Evolutionary conservation across 1,140 invertebrate species (phyloP).

Genomic region (Sinonovacula constricta): DNA sequence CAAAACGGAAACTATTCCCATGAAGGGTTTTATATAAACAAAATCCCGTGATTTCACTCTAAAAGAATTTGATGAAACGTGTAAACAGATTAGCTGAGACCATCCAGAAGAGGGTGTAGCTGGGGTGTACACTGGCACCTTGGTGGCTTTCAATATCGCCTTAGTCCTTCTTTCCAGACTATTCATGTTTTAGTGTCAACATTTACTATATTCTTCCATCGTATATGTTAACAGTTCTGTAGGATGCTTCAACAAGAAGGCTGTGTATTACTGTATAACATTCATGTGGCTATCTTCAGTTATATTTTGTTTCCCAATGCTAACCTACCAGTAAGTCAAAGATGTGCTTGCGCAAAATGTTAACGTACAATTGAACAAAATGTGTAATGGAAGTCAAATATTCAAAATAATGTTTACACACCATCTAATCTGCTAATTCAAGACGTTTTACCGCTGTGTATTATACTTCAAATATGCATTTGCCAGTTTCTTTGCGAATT

Average conservation of each 20-base stretch:
- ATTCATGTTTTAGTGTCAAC: constrained; percentile 79
- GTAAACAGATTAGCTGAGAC: too few relatives aligned
- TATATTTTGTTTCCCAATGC: constrained; percentile 74
- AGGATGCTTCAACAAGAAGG: constrained; percentile 13
- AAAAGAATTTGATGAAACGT: too few relatives aligned
- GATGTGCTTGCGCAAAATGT: constrained; percentile 65
- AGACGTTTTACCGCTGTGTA: constrained; percentile 71
- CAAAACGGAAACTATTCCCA: too few relatives aligned
- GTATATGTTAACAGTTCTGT: constrained; percentile 55
- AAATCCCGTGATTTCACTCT: too few relatives aligned
- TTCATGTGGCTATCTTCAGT: constrained; percentile 72
- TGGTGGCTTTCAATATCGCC: constrained; percentile 73
- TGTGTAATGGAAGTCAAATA: constrained; percentile 65
- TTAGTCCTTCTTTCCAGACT: constrained; percentile 76
- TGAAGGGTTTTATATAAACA: too few relatives aligned
- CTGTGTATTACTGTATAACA: constrained; percentile 49
- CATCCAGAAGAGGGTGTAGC: too few relatives aligned
- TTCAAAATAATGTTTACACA: constrained; percentile 64
- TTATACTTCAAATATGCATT: constrained; percentile 72
- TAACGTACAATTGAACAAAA: constrained; percentile 51
- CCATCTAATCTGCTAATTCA: constrained; percentile 65
- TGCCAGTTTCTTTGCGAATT: constrained; percentile 77
- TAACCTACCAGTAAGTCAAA: constrained; percentile 72
- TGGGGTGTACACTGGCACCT: constrained; percentile 78
- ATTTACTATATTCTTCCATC: constrained; percentile 76